Percentiles rank a stretch among this genome's conserved stretches.
Evolutionary conservation across 2,888 invertebrate genomes (phyloP).

Genomic region (Eumerus sabulonum): DNA sequence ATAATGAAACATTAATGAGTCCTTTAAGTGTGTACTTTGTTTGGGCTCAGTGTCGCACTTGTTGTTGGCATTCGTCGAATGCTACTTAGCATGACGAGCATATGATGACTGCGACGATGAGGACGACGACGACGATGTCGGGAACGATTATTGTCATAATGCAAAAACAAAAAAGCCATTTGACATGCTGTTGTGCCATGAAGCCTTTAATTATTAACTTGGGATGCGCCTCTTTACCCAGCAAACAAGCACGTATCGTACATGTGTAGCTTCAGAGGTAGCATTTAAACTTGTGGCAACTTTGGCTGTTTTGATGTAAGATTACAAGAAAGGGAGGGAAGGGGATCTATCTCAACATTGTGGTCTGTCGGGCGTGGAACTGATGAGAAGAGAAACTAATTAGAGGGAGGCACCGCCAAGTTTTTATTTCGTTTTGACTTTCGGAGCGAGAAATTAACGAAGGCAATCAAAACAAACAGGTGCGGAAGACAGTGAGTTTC

Average conservation of each 20-base stretch:
- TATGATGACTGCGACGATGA: conserved; percentile 23
- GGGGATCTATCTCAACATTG: too few relatives aligned
- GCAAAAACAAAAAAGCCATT: conserved; percentile 28
- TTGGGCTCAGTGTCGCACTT: conserved; percentile 39
- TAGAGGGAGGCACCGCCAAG: too few relatives aligned
- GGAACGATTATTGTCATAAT: conserved; percentile 29
- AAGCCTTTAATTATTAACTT: conserved; percentile 43
- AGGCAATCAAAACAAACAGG: too few relatives aligned
- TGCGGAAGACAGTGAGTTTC: too few relatives aligned
- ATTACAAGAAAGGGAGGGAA: neutral
- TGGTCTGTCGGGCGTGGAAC: too few relatives aligned
- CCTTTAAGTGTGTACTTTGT: conserved; percentile 52
- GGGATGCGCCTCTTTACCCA: conserved; percentile 9
- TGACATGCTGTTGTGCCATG: conserved; percentile 13
- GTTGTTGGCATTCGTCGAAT: conserved; percentile 27
- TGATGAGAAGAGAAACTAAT: too few relatives aligned
- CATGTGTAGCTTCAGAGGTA: neutral
- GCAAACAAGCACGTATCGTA: neutral
- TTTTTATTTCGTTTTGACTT: too few relatives aligned
- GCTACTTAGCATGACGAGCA: conserved; percentile 21
- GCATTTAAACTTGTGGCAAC: neutral
- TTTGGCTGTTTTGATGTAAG: conserved; percentile 30
- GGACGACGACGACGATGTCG: conserved; percentile 14
- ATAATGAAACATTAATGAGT: conserved; percentile 64
- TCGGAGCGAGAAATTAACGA: too few relatives aligned